Base-by-base conservation (phyloP, 2,113 vertebrate genomes). In the Eurystomus gularis region DNA sequence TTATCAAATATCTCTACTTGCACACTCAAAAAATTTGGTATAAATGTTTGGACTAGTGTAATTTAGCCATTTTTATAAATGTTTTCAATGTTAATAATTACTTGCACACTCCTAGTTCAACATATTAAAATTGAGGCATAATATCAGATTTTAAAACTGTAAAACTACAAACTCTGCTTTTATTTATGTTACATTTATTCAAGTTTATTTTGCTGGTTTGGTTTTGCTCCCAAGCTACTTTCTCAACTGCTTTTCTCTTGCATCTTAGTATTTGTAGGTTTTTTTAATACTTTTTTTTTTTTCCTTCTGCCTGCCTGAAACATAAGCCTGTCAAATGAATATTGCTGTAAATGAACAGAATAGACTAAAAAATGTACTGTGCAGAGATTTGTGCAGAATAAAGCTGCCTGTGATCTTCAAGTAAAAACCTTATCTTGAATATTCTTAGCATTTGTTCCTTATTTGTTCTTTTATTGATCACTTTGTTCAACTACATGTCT, bases 381-480 rank as follows among this genome's bases (percentile, higher is more conserved):
- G 72, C 23, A 17, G 42, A 83, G 44, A 69, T 85, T 58, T 80
- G 40, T 85, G 57, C 31, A 65, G 52, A 95, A 91, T 64, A 94
- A 95, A 86, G n/a, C 33, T 79, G 65, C 39, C 39, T 46, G 40
- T 5, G 35, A 55, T 80, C 94, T 83, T 66, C 57, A 89, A 77
- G 40, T 48, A 78, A 89, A 92, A 96, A 86, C 20, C 81, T 48
- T 61, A 76, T 91, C 65, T 86, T 84, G 61, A 87, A 72, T 90
- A 96, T 64, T 92, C 35, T 55, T 42, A 52, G 65, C 44, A 46
- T 96, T 95, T 82, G 44, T 61, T 88, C 82, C 66, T 71, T 94
- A 70, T 90, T 93, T 92, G 52, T 92, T 78, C 64, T 86, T 71
- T 57, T 93, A 95, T 91, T 89, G 86, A 96, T 92, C 61, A 94